Base-by-base conservation (phyloP, 2,113 vertebrate genomes). In the Neogale vison region DNA sequence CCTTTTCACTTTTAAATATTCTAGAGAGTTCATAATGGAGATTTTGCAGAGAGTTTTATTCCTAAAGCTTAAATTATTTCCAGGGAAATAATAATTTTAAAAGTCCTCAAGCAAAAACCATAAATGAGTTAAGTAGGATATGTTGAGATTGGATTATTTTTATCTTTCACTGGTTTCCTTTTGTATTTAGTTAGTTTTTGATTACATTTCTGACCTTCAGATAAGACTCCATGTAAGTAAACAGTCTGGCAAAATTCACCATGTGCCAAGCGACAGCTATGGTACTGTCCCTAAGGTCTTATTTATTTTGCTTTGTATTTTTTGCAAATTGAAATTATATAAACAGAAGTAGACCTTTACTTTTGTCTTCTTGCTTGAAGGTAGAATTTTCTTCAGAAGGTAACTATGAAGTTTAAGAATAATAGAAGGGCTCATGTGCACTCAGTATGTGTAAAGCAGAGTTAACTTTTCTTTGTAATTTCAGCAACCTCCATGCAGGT, bases 161-260 rank as follows among this genome's bases (percentile, higher is more conserved):
- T 55, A 29, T 90, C 77, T 97, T 93, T 84, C 39, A 24, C 36
- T 81, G 34, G 31, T 79, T 92, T 95, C 67, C 8, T 42, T 96
- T 76, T 88, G 69, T 90, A n/a, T 42, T 93, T 94, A n/a, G 55
- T 93, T 86, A 55, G 71, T 9, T 72, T 61, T 90, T 77, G 91
- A 95, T 93, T 93, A 80, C 14, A 34, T 91, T 95, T 98, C 95
- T 98, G 96, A 98, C 98, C 93, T 96, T 92, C 90, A 93, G 63
- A 96, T 95, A 94, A 17, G 12, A 96, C 93, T 88, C 88, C 39
- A 8, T 93, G 36, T 97, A 82, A 97, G 90, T 95, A 98, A 98
- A 98, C 71, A 89, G 95, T 21, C 88, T 94, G 89, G 39, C 74
- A 93, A 59, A 45, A 52, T 94, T 98, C 57, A 96, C 90, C 26